phyloP scores from a whole-genome alignment of 2,888 invertebrate species.

The Nephrotoma flavescens region DNA sequence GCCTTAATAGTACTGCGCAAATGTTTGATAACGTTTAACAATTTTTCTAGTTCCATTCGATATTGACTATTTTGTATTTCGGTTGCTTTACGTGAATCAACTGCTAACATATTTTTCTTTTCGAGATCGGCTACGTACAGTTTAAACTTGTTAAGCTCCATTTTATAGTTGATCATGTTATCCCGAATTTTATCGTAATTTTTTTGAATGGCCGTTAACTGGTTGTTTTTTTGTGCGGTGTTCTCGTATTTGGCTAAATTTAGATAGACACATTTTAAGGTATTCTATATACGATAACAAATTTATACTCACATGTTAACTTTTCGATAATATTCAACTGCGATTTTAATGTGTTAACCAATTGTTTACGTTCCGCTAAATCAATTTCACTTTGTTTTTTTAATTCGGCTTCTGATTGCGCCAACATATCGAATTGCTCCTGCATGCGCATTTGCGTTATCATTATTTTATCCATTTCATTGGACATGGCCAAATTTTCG shows the following conservation, averaged over 20 bases:
- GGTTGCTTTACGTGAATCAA: not conserved
- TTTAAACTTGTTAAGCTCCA: not conserved
- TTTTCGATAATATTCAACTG: slow-evolving; percentile 50
- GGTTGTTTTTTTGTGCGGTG: not conserved
- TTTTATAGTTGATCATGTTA: not conserved
- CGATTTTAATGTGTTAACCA: slow-evolving; percentile 30
- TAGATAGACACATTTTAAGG: not conserved
- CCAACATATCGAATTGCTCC: slow-evolving; percentile 59
- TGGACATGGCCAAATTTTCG: slow-evolving; percentile 70
- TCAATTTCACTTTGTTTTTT: not conserved
- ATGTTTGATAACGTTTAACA: not conserved
- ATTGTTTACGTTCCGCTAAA: slow-evolving; percentile 29
- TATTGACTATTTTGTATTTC: not conserved
- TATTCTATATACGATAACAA: not conserved
- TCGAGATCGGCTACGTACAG: not conserved
- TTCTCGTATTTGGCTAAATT: not conserved
- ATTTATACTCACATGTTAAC: slow-evolving; percentile 37
- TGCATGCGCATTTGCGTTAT: slow-evolving; percentile 54
- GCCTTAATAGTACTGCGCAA: slow-evolving; percentile 35
- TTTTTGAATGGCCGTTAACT: not conserved
- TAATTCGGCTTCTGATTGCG: not conserved
- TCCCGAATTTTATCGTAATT: not conserved
- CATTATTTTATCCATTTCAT: slow-evolving; percentile 55
- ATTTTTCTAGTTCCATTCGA: not conserved
- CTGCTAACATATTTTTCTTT: not conserved